Evolutionary conservation across 2,797 vertebrate species (phyloP), one percentile per base, ranked within the genome.

Genomic region (Gephyroberyx darwinii): DNA sequence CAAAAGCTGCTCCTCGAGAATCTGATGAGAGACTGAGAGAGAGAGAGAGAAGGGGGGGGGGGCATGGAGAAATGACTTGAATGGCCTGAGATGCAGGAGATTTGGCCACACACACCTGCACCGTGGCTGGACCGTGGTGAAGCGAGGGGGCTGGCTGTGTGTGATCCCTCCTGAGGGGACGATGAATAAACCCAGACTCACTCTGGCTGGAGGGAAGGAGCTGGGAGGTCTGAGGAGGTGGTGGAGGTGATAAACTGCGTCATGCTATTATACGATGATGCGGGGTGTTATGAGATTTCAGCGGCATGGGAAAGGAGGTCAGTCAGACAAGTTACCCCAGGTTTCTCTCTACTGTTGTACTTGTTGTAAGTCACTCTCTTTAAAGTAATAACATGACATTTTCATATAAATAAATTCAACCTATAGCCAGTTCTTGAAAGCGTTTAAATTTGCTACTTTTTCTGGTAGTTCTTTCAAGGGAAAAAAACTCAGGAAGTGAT

Each of bases 41-140:
- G 26, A 57, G 75, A 68, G 54, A 61, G 71, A 26, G 30, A 9
- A n/a, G 7, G 30, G 3, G 2, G 58, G 57, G 19, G 63, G 54
- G 33, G 52, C 30, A 1, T 6, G 9, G 50, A 48, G 74, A 56
- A 45, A 74, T 62, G 65, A 82, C 22, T 19, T 71, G 52, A 26
- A 33, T 1, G 4, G 14, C 17, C 52, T 26, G 45, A 72, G 51
- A 50, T 1, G 1, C 17, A 6, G 12, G 37, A 50, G 74, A 75
- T 80, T 65, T 19, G 55, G 54, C 47, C 8, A 8, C 71, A 6
- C 71, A 82, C 85, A 88, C 81, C 84, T 84, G 80, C 76, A 65
- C 58, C 35, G 1, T 35, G 67, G 59, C 65, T 59, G 63, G 65
- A 52, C 9, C 12, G 48, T 59, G 63, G 65, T 66, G 37, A 61